A percentile compares a stretch with the other conserved stretches of the same genome.
phyloP scores from a whole-genome alignment of 53 echinoderm and acorn worm genomes.

The Holothuria leucospilota region DNA sequence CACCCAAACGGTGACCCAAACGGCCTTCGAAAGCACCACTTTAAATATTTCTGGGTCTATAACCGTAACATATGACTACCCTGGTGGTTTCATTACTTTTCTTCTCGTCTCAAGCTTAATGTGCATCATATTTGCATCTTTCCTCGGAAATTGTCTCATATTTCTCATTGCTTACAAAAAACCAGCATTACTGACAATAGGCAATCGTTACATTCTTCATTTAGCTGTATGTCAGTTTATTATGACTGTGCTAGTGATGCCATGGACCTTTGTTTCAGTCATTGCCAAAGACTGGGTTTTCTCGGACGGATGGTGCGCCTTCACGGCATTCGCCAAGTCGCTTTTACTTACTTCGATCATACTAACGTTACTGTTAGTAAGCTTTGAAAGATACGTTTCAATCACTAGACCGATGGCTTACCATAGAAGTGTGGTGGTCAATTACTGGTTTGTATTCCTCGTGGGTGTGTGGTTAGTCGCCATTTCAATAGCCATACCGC shows the following conservation, averaged over 20 bases:
- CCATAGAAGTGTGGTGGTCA: conserved; percentile 66
- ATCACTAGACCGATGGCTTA: conserved; percentile 79
- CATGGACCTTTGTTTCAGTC: conserved; percentile 72
- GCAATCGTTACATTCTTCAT: conserved; percentile 81
- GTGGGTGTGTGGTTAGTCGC: conserved; percentile 69
- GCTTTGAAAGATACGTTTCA: conserved; percentile 80
- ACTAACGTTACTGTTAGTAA: conserved; percentile 79
- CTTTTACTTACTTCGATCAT: conserved; percentile 76
- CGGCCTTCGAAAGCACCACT: too few relatives aligned
- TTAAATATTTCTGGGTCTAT: too few relatives aligned
- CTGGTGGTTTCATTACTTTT: conserved; percentile 16
- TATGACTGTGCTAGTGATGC: conserved; percentile 81
- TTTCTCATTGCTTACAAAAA: conserved; percentile 80
- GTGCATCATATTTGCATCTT: conserved; percentile 67
- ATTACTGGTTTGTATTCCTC: conserved; percentile 59
- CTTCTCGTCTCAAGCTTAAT: conserved; percentile 55
- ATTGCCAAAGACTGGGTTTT: conserved; percentile 71
- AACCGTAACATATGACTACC: neutral
- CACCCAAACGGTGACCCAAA: too few relatives aligned
- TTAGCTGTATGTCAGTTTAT: conserved; percentile 78
- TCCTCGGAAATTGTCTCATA: conserved; percentile 79
- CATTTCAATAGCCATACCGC: conserved; percentile 70
- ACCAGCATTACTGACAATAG: conserved; percentile 75
- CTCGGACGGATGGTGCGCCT: conserved; percentile 60
- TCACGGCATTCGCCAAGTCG: conserved; percentile 76